Evolutionary conservation across 2,797 vertebrate species (phyloP).

Genomic region (Chiroxiphia lanceolata): DNA sequence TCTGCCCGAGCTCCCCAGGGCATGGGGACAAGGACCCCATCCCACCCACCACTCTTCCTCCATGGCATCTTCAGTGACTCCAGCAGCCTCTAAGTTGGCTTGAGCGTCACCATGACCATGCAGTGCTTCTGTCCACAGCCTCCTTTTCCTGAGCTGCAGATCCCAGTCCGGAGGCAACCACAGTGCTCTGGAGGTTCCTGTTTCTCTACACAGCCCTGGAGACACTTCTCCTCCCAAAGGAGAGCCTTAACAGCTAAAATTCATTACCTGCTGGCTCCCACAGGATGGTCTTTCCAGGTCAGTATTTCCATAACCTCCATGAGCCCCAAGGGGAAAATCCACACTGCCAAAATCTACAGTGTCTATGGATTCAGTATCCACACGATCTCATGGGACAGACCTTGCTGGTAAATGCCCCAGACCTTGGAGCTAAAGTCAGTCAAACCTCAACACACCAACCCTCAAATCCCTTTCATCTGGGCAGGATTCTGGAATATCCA

Average conservation of each 20-base stretch:
- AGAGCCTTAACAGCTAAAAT: neutral
- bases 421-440: neutral
- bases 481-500: neutral
- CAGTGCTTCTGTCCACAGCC: neutral
- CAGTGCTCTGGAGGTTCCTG: neutral
- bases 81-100: neutral
- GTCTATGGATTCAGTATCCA: neutral
- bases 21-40: neutral
- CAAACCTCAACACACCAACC: neutral
- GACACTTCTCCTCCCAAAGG: neutral
- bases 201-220: neutral
- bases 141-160: neutral
- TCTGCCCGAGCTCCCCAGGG: neutral
- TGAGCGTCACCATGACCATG: neutral
- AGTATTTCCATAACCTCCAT: neutral
- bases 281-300: neutral
- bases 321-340: neutral
- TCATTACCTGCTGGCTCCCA: neutral
- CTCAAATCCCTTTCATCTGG: neutral
- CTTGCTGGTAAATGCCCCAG: neutral
- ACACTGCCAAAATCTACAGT: neutral
- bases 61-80: fast-evolving
- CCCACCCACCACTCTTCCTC: neutral
- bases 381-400: neutral
- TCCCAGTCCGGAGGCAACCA: neutral